Conservation (phyloP, 2,888 invertebrate species). For the Odiellus spinosus region DNA sequence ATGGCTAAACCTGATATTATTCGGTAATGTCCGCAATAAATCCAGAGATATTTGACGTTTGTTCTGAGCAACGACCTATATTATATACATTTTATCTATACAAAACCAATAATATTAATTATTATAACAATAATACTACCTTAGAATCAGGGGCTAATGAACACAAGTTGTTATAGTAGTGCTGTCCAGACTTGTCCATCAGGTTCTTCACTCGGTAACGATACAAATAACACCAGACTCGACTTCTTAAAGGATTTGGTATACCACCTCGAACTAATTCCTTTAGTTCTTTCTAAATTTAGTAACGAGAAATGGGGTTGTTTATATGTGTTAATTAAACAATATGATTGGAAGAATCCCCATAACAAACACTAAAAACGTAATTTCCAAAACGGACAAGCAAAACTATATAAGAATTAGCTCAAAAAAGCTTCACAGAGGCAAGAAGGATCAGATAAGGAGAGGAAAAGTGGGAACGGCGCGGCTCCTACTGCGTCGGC, state of each 20-base stretch:
- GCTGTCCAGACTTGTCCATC: slow-evolving; percentile 33
- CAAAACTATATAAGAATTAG: too few species aligned
- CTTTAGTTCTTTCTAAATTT: slow-evolving; percentile 30
- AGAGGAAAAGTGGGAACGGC: too few species aligned
- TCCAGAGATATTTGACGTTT: slow-evolving; percentile 38
- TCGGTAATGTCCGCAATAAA: slow-evolving; percentile 38
- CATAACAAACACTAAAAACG: background rate
- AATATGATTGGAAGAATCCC: background rate
- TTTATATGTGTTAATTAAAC: background rate
- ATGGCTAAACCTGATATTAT: slow-evolving; percentile 35
- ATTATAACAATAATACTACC: slow-evolving; percentile 23
- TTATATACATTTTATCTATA: background rate
- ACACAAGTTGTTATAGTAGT: slow-evolving; percentile 32
- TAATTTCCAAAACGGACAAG: background rate
- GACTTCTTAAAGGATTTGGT: slow-evolving; percentile 31
- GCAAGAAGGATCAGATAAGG: too few species aligned
- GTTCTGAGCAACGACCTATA: slow-evolving; percentile 32
- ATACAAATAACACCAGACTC: slow-evolving; percentile 35
- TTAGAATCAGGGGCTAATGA: slow-evolving; percentile 35
- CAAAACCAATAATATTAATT: background rate
- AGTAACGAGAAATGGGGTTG: background rate
- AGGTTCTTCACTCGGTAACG: slow-evolving; percentile 36
- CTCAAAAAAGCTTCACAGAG: too few species aligned
- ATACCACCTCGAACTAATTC: slow-evolving; percentile 34
- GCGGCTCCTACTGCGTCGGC: too few species aligned